Base-by-base conservation (phyloP, 2,113 vertebrate genomes). In the Microtus oregoni region DNA sequence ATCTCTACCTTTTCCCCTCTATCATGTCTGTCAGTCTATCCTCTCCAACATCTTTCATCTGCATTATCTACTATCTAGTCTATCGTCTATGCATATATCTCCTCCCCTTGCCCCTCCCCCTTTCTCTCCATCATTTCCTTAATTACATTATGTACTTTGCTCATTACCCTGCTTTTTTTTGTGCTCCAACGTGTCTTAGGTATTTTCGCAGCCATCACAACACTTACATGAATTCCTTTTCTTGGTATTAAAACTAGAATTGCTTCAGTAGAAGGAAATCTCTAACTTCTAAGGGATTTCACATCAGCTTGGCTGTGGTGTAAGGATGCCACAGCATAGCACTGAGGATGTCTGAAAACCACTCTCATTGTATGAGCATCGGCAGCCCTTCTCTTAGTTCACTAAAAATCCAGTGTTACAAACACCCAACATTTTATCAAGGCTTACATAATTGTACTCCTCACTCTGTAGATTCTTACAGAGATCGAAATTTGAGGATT, bases 91-190 rank as follows among this genome's bases (percentile, higher is more conserved):
- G 13, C 6, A n/a, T 77, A 15, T 28, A 7, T 52, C 86, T n/a
- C 32, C 63, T 35, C 13, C 12, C 1, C 28, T 2, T 30, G 3
- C 7, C 26, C 9, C 4, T 3, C 6, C 7, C 26, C 13, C 17
- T 26, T 38, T 15, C 26, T 32, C 26, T 75, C 7, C 35, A 50
- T 65, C 19, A 20, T 38, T 28, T 47, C 13, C 22, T 65, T 1
- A 1, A 14, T 15, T 67, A 13, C 15, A 68, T 8, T 38, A 1
- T 9, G 7, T 0, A 3, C 5, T 61, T 38, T 24, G 41, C 20
- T 72, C 87, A 67, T 22, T 28, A 17, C 41, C 15, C 5, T 61
- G 20, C 3, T 9, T 88, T 20, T 88, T 24, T 44, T 19, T 26
- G 55, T 41, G 26, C 13, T 47, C 2, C 15, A 41, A 6, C 12